Base-by-base conservation (phyloP, 1,140 invertebrate genomes). In the Meloidogyne floridensis region DNA sequence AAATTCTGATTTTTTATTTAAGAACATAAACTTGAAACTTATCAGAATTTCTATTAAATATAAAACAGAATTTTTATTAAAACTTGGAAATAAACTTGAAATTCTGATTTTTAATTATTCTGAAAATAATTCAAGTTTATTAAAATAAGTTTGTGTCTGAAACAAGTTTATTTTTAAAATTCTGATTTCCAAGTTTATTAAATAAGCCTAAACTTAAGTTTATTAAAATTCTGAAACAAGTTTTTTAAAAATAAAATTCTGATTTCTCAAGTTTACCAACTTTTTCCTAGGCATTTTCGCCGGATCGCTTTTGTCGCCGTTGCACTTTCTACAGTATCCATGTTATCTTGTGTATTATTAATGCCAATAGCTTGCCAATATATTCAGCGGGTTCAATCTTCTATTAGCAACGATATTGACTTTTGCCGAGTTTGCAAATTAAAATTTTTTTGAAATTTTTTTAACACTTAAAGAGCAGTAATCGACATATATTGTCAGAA, bases 311-410 rank as follows among this genome's bases (percentile, higher is more conserved):
- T 89, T 76, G 79, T 87, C 6, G 87, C 88, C 2, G 88, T 89
- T 47, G 88, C 87, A 10, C 77, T 90, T 51, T 90, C 88, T 20
- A 89, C 88, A 5, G 85, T 89, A 32, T 89, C 88, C 18, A 90
- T 89, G 84, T 75, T 89, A 47, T 83, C 84, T 1, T 90, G 86
- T 78, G 84, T 90, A 15, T 79, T 89, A 11, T 18, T 88, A 15
- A 71, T 90, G 73, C 88, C 88, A 53, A 79, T 89, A 10, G 82
- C 86, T 43, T 90, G 90, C 80, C 88, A 90, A 73, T 86, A 89
- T 74, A 81, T 89, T 47, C 88, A 89, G 75, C 83, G 87, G 32
- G 82, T 89, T 72, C 88, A 89, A 54, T 84, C 81, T 42, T 84
- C 84, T 59, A 78, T 89, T 15, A 78, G 81, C 13, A 87, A 80